phyloP scores from a whole-genome alignment of 2,888 invertebrate genomes.

The Lasioglossum calceatum region DNA sequence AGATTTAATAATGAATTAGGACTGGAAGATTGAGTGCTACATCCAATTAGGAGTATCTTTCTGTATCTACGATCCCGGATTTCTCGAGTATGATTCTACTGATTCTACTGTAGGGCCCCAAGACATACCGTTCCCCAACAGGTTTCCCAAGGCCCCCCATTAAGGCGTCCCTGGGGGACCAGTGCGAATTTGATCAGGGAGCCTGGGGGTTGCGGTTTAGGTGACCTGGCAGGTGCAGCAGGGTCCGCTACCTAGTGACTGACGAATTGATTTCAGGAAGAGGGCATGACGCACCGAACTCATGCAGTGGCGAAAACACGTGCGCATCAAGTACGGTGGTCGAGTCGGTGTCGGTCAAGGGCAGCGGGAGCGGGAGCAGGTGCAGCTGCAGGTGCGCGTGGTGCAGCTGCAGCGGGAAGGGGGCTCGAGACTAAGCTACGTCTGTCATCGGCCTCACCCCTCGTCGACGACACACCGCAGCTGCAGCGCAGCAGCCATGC shows the following conservation, averaged over 20 bases:
- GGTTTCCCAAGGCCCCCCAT: background rate
- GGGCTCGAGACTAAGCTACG: conserved; percentile 80
- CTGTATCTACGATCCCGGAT: too few species aligned
- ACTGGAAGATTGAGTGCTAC: background rate
- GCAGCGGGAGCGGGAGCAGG: conserved; percentile 82
- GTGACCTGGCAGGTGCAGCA: background rate
- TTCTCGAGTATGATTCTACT: background rate
- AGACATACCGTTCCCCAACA: background rate
- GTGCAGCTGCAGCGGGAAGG: conserved; percentile 83
- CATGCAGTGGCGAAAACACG: conserved; percentile 85
- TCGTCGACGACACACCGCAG: conserved; percentile 85
- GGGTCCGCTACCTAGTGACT: background rate
- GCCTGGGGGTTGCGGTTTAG: background rate
- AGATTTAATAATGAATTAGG: background rate
- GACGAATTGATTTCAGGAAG: conserved; percentile 67
- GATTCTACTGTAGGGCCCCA: background rate
- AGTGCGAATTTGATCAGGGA: background rate
- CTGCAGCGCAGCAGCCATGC: conserved; percentile 94
- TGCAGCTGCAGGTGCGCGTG: conserved; percentile 82
- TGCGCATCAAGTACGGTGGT: conserved; percentile 85
- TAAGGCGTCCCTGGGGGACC: background rate
- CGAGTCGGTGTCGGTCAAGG: conserved; percentile 84
- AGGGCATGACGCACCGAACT: conserved; percentile 84
- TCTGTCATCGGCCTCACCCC: conserved; percentile 81
- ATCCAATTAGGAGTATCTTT: background rate